Base-by-base conservation (phyloP, 2,113 vertebrate genomes). In the Gnathonemus echidnorhynchus region DNA sequence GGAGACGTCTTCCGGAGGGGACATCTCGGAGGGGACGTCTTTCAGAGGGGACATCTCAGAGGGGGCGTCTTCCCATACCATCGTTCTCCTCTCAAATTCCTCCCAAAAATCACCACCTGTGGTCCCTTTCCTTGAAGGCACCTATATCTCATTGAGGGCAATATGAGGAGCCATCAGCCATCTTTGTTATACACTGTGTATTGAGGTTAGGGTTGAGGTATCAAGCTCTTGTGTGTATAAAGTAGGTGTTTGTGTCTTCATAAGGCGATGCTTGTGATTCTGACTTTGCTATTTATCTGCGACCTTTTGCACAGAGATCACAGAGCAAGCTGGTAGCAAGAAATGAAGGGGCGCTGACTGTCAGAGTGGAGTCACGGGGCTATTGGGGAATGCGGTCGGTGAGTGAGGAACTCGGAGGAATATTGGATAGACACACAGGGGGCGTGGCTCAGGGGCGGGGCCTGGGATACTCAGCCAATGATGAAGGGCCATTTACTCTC, bases 371-470 rank as follows among this genome's bases (percentile, higher is more conserved):
- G 94, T 21, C 86, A 92, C 91, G 91, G 89, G 93, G 93, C 94
- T 95, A 95, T 95, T 95, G 94, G 95, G 94, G 92, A 94, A 95
- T 94, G 95, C 93, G 94, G 93, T 95, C 95, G 95, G 74, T 95
- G 97, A 93, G 93, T 95, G 94, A 96, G 95, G 95, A 95, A 96
- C 95, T 95, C 96, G 96, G 96, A 96, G 97, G 95, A 95, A 95
- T 90, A 91, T 62, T 96, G 96, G 95, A 96, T 86, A 95, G 95
- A 96, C 95, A 96, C 91, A 91, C 94, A 91, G 93, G 94, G 91
- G 94, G 94, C 93, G 94, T 94, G 94, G 95, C 94, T 93, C 92
- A 92, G 93, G 92, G 93, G 90, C 90, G 93, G 93, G 94, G 95
- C 94, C 94, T 94, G 80, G 74, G 74, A 35, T 45, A 46, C 48